phyloP scores from a whole-genome alignment of 1,140 invertebrate genomes.

The Nylanderia fulva region DNA sequence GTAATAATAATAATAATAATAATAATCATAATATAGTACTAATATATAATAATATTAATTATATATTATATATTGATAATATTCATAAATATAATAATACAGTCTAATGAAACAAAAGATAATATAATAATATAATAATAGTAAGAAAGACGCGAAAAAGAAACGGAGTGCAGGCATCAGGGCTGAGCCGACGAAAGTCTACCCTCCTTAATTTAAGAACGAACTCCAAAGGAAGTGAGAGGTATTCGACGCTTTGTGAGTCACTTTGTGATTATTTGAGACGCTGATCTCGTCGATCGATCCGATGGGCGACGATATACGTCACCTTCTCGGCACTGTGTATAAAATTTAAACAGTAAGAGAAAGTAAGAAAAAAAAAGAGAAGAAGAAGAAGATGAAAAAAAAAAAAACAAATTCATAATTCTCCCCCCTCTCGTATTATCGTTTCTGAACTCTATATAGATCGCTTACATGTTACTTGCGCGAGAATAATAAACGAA shows the following conservation, averaged over 20 bases:
- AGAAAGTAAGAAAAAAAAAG: not conserved
- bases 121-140: slow-evolving; percentile 41
- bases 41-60: slow-evolving; percentile 48
- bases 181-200: slow-evolving; percentile 58
- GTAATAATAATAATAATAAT: slow-evolving; percentile 51
- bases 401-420: slow-evolving; percentile 48
- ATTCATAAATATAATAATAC: slow-evolving; percentile 34
- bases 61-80: slow-evolving; percentile 62
- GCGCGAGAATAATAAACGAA: slow-evolving; percentile 60
- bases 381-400: not conserved
- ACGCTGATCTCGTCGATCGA: slow-evolving; percentile 54
- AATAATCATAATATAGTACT: slow-evolving; percentile 59
- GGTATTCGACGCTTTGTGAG: slow-evolving; percentile 36
- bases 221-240: slow-evolving; percentile 44
- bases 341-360: slow-evolving; percentile 58
- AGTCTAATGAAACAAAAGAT: slow-evolving; percentile 20
- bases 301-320: slow-evolving; percentile 54
- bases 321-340: slow-evolving; percentile 58
- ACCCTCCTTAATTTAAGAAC: slow-evolving; percentile 56
- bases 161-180: slow-evolving; percentile 35
- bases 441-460: slow-evolving; percentile 70
- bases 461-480: slow-evolving; percentile 66
- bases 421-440: slow-evolving; percentile 66
- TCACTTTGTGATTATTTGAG: slow-evolving; percentile 17
- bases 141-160: slow-evolving; percentile 28